These are phyloP conservation scores for Peromyscus polionotus DNA, from an alignment of 2,113 vertebrate genomes.

Conservation along the genomic window DNA sequence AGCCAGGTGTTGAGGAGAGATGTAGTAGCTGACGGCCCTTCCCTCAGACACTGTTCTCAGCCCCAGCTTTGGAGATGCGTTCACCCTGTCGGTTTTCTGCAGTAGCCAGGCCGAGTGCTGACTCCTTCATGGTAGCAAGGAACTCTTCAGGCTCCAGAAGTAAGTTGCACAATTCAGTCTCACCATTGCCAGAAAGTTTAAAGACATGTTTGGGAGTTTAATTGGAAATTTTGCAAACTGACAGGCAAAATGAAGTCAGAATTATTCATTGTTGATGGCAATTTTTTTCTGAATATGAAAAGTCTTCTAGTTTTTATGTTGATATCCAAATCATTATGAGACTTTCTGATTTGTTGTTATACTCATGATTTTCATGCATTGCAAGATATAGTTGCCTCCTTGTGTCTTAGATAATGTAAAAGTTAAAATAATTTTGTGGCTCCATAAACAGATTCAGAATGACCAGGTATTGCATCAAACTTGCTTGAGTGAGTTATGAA, in stretches of 20 bases:
- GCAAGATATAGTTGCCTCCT: background rate
- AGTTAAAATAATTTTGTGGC: background rate
- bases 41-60: slow-evolving; percentile 44
- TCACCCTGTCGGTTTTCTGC: slow-evolving; percentile 56
- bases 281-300: background rate
- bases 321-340: background rate
- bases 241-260: background rate
- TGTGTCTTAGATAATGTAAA: background rate
- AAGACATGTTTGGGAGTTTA: background rate
- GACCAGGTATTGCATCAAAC: background rate
- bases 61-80: slow-evolving; percentile 79
- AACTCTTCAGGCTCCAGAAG: slow-evolving; percentile 80
- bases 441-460: background rate
- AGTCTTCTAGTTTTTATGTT: background rate
- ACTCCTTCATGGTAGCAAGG: slow-evolving; percentile 70
- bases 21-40: slow-evolving; percentile 54
- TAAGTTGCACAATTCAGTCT: slow-evolving; percentile 69
- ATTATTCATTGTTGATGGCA: background rate
- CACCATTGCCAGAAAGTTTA: background rate
- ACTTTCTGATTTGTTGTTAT: background rate
- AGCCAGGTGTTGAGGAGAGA: slow-evolving; percentile 71
- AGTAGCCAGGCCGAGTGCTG: slow-evolving; percentile 72
- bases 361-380: background rate
- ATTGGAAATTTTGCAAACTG: background rate
- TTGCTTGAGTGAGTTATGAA: background rate